phyloP scores from a whole-genome alignment of 2,888 invertebrate genomes.

The Netelia inedita region DNA sequence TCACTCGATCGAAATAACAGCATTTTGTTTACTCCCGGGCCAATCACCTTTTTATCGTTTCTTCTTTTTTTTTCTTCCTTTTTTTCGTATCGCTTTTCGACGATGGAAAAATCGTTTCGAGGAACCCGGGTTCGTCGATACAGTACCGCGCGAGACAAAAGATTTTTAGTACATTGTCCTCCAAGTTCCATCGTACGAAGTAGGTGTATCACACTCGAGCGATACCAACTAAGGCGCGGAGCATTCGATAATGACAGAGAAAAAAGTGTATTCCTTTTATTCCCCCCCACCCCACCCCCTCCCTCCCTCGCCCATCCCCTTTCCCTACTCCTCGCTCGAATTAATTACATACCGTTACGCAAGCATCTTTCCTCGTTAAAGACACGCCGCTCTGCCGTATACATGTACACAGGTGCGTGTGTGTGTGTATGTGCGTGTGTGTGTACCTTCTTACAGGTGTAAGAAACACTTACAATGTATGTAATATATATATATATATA shows the following conservation, averaged over 20 bases:
- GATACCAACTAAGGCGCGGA: constrained; percentile 59
- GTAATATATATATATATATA: constrained; percentile 7
- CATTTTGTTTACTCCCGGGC: too few relatives aligned
- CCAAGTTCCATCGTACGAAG: constrained; percentile 39
- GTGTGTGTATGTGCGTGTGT: not conserved
- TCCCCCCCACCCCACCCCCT: not conserved
- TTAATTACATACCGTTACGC: constrained; percentile 69
- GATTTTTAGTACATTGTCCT: constrained; percentile 52
- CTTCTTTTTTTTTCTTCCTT: not conserved
- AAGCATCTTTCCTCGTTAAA: constrained; percentile 67
- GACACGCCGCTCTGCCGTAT: constrained; percentile 31
- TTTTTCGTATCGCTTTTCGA: not conserved
- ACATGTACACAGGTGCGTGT: not conserved
- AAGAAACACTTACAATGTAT: constrained; percentile 50
- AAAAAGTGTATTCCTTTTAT: constrained; percentile 65
- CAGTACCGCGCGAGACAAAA: constrained; percentile 12
- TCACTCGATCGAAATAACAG: too few relatives aligned
- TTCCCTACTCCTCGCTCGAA: constrained; percentile 33
- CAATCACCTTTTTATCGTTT: not conserved
- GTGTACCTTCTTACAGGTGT: constrained; percentile 20
- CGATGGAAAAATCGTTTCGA: constrained; percentile 9
- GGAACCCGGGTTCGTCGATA: constrained; percentile 12
- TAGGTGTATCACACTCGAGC: constrained; percentile 35
- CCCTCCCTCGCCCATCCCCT: not conserved
- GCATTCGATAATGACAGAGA: constrained; percentile 64